Evolutionary conservation across 2,888 invertebrate genomes (phyloP).

Genomic region (Cheilosia urbana): DNA sequence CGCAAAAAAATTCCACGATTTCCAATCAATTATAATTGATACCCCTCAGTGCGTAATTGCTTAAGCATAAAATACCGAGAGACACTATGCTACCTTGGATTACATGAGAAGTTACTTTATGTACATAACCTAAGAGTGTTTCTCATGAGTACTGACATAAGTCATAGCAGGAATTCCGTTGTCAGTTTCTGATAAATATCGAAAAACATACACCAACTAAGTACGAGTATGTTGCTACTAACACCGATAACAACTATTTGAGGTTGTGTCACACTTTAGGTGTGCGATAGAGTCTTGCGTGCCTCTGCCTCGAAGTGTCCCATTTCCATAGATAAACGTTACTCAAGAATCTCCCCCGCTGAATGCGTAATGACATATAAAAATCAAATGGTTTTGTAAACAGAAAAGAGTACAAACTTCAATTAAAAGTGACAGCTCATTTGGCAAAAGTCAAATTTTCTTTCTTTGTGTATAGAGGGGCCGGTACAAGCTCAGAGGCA

Average conservation of each 20-base stretch:
- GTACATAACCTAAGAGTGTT: not conserved
- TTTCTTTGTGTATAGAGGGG: not conserved
- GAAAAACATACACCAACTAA: not conserved
- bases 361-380: slow-evolving; percentile 59
- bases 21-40: slow-evolving; percentile 6
- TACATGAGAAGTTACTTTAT: not conserved
- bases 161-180: not conserved
- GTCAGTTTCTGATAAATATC: slow-evolving; percentile 3
- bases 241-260: slow-evolving; percentile 56
- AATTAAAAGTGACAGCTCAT: slow-evolving; percentile 42
- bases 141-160: slow-evolving; percentile 7
- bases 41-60: not conserved
- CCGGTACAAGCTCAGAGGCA: not conserved
- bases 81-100: slow-evolving; percentile 6
- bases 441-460: slow-evolving; percentile 49
- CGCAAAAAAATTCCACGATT: slow-evolving; percentile 8
- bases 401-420: not conserved
- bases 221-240: not conserved
- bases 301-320: slow-evolving; percentile 57
- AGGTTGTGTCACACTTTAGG: slow-evolving; percentile 57
- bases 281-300: slow-evolving; percentile 19
- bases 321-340: slow-evolving; percentile 60
- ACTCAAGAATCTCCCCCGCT: slow-evolving; percentile 53
- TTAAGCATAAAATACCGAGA: slow-evolving; percentile 6
- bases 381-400: slow-evolving; percentile 4